Conservation (phyloP, 23 tunicate genomes). For the Ciona savignyi region DNA sequence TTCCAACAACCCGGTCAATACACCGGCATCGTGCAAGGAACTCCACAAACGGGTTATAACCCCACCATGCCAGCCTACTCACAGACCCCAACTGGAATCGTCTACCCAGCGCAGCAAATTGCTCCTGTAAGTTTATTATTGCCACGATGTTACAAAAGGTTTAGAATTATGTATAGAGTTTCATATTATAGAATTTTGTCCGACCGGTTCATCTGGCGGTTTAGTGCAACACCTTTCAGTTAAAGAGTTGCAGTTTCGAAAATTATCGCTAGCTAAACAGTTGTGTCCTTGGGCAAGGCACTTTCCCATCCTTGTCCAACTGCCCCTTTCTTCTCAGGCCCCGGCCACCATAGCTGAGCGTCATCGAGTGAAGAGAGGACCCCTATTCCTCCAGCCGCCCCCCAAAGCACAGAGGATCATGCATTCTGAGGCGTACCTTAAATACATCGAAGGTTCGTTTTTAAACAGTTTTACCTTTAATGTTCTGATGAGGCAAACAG, state of each 20-base stretch:
- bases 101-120: background rate
- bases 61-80: conserved; percentile 4
- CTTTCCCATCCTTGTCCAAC: no score
- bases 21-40: background rate
- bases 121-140: background rate
- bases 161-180: no score
- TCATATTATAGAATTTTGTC: no score
- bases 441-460: conserved; percentile 70
- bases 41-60: background rate
- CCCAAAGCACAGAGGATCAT: conserved; percentile 84
- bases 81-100: conserved; percentile 7
- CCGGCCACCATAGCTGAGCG: conserved; percentile 35
- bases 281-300: no score
- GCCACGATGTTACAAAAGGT: no score
- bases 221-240: no score
- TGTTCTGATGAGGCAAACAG: no score
- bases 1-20: background rate
- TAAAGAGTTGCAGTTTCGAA: no score
- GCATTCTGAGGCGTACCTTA: conserved; percentile 92
- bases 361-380: conserved; percentile 66
- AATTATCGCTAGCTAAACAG: no score
- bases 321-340: conserved; percentile 1
- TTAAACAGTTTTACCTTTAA: background rate
- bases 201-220: no score
- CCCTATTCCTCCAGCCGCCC: conserved; percentile 88